Evolutionary conservation across 2,113 vertebrate genomes (phyloP).

Genomic region (Petrocephalus zakoni): DNA sequence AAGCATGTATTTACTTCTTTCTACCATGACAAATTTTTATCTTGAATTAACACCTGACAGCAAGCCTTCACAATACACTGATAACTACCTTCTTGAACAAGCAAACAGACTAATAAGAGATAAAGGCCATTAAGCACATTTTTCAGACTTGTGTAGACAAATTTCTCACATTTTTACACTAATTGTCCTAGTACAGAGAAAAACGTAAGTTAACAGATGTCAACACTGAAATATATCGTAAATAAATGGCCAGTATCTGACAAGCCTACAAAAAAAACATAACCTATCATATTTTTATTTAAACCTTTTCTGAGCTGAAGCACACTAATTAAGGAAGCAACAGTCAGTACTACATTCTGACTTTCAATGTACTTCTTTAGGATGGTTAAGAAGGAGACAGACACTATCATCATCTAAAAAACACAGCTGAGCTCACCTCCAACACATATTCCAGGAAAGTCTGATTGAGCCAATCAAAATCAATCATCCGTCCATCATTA

Average conservation of each 20-base stretch:
- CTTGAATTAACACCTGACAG: conserved; percentile 26
- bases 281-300: background rate
- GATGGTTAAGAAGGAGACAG: background rate
- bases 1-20: conserved; percentile 11
- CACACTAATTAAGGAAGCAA: background rate
- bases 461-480: background rate
- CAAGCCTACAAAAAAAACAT: conserved; percentile 38
- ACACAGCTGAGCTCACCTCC: background rate
- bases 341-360: background rate
- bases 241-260: conserved; percentile 42
- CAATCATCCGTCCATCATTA: background rate
- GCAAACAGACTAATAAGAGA: background rate
- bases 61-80: conserved; percentile 37
- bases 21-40: conserved; percentile 13
- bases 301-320: conserved; percentile 6
- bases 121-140: conserved; percentile 44
- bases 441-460: background rate
- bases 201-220: conserved; percentile 23
- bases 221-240: conserved; percentile 48
- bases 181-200: conserved; percentile 31
- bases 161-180: background rate
- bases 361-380: background rate
- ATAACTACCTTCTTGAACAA: conserved; percentile 41
- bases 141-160: conserved; percentile 38
- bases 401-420: background rate